These are phyloP conservation scores for Microplitis demolitor DNA, from an alignment of 1,140 invertebrate species.

Conservation along the genomic window DNA sequence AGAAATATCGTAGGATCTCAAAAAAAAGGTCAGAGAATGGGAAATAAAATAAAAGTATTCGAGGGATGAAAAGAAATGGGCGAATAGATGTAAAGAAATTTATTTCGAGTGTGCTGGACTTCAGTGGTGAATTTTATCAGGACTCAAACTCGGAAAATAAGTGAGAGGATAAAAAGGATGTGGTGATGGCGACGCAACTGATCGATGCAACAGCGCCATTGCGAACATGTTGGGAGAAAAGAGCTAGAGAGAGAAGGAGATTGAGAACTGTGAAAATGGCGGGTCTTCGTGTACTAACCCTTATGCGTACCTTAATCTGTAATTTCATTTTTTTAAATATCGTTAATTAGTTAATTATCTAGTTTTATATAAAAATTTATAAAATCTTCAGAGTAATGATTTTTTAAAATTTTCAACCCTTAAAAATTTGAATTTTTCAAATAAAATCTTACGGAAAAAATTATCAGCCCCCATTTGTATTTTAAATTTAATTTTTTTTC, in stretches of 20 bases:
- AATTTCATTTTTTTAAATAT: not conserved
- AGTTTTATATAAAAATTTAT: too few species aligned
- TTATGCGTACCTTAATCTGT: constrained; percentile 27
- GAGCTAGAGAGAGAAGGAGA: not conserved
- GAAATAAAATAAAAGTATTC: too few species aligned
- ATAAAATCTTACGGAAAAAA: too few species aligned
- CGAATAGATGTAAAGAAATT: too few species aligned
- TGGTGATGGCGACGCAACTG: constrained; percentile 50
- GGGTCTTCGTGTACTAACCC: constrained; percentile 27
- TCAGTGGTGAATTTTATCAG: not conserved
- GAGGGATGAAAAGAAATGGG: not conserved
- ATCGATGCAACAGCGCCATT: constrained; percentile 57
- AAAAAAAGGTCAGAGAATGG: too few species aligned
- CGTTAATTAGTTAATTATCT: not conserved
- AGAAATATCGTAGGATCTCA: not conserved
- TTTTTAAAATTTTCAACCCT: too few species aligned
- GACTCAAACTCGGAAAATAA: not conserved
- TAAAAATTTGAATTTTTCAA: too few species aligned
- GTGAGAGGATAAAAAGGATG: constrained; percentile 35
- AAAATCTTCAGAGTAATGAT: too few species aligned
- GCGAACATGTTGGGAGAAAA: constrained; percentile 11
- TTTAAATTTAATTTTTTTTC: too few species aligned
- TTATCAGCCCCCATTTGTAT: too few species aligned
- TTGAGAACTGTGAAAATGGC: constrained; percentile 14
- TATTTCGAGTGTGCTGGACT: not conserved